Conservation (phyloP, 2,888 invertebrate genomes). For the Plebejus melissa region DNA sequence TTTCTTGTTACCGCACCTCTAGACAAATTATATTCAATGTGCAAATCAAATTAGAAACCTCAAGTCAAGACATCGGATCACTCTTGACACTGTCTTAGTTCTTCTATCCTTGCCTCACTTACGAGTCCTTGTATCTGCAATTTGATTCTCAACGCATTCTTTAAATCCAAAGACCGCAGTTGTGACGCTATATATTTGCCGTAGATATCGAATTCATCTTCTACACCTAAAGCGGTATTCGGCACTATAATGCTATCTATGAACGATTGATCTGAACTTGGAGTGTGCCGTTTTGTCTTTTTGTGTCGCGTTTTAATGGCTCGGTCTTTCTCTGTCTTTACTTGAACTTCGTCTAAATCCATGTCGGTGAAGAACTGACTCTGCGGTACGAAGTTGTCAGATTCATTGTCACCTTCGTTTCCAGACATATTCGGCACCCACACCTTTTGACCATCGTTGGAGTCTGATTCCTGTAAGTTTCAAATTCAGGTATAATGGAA, state of each 20-base stretch:
- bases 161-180: conserved; percentile 61
- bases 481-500: background rate
- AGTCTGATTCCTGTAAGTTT: conserved; percentile 21
- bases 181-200: conserved; percentile 71
- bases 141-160: conserved; percentile 62
- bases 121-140: conserved; percentile 65
- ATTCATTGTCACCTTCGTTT: conserved; percentile 13
- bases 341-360: background rate
- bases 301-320: conserved; percentile 5
- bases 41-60: background rate
- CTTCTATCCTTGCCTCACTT: conserved; percentile 63
- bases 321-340: background rate
- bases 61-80: background rate
- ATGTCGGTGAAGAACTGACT: background rate
- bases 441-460: background rate
- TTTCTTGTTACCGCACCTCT: background rate
- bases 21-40: background rate
- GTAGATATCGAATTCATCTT: conserved; percentile 73
- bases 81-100: conserved; percentile 35
- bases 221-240: conserved; percentile 38
- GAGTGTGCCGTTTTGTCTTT: background rate
- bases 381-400: conserved; percentile 11
- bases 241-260: conserved; percentile 34
- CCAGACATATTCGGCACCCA: conserved; percentile 20
- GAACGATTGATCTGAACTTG: conserved; percentile 29